A percentile compares a stretch with the other conserved stretches of the same genome.
phyloP scores from a whole-genome alignment of 1,140 invertebrate species.

The Drosophila guanche region DNA sequence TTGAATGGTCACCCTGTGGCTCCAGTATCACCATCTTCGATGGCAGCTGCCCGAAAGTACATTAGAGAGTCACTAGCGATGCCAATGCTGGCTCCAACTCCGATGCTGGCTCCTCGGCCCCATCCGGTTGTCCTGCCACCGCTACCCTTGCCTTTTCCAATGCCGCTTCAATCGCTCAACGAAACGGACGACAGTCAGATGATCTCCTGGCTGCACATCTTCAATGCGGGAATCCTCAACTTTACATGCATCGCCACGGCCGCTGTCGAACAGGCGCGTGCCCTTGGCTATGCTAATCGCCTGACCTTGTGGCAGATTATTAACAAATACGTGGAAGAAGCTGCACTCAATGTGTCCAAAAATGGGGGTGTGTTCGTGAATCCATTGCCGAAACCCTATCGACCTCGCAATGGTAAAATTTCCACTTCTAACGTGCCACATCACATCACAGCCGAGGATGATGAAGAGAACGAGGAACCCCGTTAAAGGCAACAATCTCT shows the following conservation, averaged over 20 bases:
- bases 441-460: conserved; percentile 70
- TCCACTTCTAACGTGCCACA: conserved; percentile 27
- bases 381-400: background rate
- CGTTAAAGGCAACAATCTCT: no score
- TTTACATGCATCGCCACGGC: conserved; percentile 66
- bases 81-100: no score
- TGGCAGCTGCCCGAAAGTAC: no score
- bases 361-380: conserved; percentile 51
- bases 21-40: background rate
- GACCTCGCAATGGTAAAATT: background rate
- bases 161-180: conserved; percentile 22
- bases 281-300: conserved; percentile 39
- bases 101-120: background rate
- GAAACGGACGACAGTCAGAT: conserved; percentile 35
- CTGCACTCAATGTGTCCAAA: conserved; percentile 48
- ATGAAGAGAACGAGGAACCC: conserved; percentile 36
- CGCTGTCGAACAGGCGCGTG: conserved; percentile 43
- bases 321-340: conserved; percentile 61
- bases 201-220: conserved; percentile 57
- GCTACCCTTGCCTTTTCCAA: conserved; percentile 17
- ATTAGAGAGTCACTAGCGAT: no score
- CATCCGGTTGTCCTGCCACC: background rate
- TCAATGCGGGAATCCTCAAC: conserved; percentile 67
- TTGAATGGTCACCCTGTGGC: conserved; percentile 24
- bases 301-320: conserved; percentile 67